These are phyloP conservation scores for Lathronympha strigana DNA, from an alignment of 2,888 invertebrate genomes.

Conservation along the genomic window DNA sequence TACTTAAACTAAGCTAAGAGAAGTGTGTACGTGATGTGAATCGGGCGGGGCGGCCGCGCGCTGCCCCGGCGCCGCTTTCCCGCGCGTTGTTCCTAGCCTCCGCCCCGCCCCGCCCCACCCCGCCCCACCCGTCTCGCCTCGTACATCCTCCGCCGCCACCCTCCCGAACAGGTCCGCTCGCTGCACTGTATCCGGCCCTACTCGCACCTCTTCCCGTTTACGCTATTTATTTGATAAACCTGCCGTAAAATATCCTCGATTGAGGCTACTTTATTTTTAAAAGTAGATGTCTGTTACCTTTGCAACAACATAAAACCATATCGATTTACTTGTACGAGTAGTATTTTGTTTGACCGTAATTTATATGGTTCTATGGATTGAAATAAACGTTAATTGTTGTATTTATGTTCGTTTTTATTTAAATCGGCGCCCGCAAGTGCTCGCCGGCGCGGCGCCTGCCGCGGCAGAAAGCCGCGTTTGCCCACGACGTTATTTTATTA, in stretches of 20 bases:
- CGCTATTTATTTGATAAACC: conserved; percentile 53
- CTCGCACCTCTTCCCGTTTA: conserved; percentile 40
- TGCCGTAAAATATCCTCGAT: conserved; percentile 45
- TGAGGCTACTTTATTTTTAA: conserved; percentile 48
- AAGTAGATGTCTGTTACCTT: conserved; percentile 47
- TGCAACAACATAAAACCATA: conserved; percentile 76
- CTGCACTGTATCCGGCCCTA: conserved; percentile 39
- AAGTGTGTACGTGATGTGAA: conserved; percentile 46
- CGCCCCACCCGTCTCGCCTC: conserved; percentile 76
- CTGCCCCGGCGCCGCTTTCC: conserved; percentile 41
- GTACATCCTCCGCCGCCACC: conserved; percentile 82
- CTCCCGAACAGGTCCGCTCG: conserved; percentile 45
- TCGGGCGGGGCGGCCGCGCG: conserved; percentile 43
- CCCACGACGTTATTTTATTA: conserved; percentile 32
- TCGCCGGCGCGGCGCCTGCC: conserved; percentile 43
- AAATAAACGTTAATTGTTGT: conserved; percentile 83
- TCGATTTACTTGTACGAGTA: conserved; percentile 74
- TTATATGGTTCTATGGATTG: conserved; percentile 83
- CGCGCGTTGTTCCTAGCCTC: conserved; percentile 74
- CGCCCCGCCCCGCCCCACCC: conserved; percentile 56
- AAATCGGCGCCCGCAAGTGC: conserved; percentile 41
- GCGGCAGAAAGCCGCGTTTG: conserved; percentile 42
- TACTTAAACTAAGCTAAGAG: conserved; percentile 43
- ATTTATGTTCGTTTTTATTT: conserved; percentile 71
- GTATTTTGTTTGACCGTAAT: conserved; percentile 78